These are phyloP conservation scores for Cossypha heuglini DNA, from an alignment of 2,797 vertebrate species.

Conservation along the genomic window DNA sequence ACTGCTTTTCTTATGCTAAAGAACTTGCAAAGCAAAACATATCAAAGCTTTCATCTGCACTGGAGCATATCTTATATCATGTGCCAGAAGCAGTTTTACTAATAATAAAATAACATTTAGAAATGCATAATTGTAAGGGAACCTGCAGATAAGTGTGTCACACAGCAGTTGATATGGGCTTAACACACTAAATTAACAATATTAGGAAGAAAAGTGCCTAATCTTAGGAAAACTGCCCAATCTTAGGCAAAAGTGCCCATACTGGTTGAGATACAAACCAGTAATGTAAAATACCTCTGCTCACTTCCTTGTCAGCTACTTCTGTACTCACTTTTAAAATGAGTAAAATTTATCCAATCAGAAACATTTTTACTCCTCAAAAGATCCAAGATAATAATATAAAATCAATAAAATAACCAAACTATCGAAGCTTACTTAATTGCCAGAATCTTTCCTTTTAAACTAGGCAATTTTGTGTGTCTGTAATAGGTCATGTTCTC, in stretches of 20 bases:
- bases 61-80: not conserved
- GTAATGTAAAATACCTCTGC: not conserved
- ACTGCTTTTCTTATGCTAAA: not conserved
- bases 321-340: not conserved
- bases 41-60: not conserved
- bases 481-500: not conserved
- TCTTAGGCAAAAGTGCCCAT: too few species aligned
- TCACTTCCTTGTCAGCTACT: not conserved
- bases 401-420: not conserved
- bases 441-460: not conserved
- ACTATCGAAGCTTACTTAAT: not conserved
- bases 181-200: not conserved
- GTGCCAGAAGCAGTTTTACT: not conserved
- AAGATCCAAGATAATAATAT: not conserved
- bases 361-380: not conserved
- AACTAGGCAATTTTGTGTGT: not conserved
- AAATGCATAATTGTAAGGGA: not conserved
- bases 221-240: not conserved
- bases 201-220: not conserved
- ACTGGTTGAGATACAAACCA: not conserved
- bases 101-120: not conserved
- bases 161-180: not conserved
- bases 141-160: not conserved
- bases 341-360: not conserved
- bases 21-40: not conserved